Evolutionary conservation across 2,888 invertebrate genomes (phyloP).

Genomic region (Camponotus fellah): DNA sequence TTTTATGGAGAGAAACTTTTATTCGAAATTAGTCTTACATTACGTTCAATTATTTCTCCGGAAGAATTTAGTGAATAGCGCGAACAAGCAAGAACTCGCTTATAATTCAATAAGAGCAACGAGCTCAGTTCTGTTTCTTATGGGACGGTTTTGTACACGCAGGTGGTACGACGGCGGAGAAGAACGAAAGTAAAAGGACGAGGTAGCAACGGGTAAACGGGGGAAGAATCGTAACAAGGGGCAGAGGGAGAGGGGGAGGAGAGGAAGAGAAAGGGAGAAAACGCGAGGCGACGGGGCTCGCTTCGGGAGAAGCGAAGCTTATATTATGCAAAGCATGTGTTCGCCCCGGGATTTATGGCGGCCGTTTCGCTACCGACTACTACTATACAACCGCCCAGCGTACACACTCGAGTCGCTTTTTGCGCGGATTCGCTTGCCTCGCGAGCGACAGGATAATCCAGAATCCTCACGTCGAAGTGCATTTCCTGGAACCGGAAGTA

Average conservation of each 20-base stretch:
- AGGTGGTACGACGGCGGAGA: slow-evolving; percentile 41
- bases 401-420: slow-evolving; percentile 67
- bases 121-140: slow-evolving; percentile 42
- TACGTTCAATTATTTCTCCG: background rate
- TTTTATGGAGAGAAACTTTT: background rate
- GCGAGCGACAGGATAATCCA: slow-evolving; percentile 60
- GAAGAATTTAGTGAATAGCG: slow-evolving; percentile 16
- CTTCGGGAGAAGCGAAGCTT: slow-evolving; percentile 78
- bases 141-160: slow-evolving; percentile 25
- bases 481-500: slow-evolving; percentile 48
- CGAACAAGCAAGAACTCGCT: slow-evolving; percentile 29
- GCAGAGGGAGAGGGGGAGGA: slow-evolving; percentile 37
- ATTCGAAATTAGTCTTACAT: slow-evolving; percentile 2
- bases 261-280: slow-evolving; percentile 48
- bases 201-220: slow-evolving; percentile 54
- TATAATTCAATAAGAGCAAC: slow-evolving; percentile 41
- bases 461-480: slow-evolving; percentile 49
- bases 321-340: slow-evolving; percentile 85
- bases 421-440: slow-evolving; percentile 50
- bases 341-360: slow-evolving; percentile 82
- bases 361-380: slow-evolving; percentile 82
- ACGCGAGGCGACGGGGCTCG: slow-evolving; percentile 67
- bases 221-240: slow-evolving; percentile 43
- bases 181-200: slow-evolving; percentile 66
- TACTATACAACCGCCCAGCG: slow-evolving; percentile 65